Base-by-base conservation (phyloP, 2,113 vertebrate genomes). In the Colaptes auratus region DNA sequence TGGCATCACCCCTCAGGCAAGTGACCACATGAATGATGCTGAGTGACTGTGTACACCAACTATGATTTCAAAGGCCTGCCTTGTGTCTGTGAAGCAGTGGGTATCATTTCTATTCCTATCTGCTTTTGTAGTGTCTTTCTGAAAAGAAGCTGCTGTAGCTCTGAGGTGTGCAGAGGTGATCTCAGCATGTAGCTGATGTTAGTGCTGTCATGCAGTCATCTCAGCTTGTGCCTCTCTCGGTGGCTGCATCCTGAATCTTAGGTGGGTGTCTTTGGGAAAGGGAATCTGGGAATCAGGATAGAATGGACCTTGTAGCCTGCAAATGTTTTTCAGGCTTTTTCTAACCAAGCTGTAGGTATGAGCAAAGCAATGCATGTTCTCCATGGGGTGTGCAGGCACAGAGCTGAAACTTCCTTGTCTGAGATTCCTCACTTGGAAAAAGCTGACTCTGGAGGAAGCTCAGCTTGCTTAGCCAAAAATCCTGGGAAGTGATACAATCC, bases 1-100 rank as follows among this genome's bases (percentile, higher is more conserved):
- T 64, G 99, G 99, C 94, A 99, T 99, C 95, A 99, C 99, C 12
- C 98, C 99, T 21, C 99, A 99, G 99, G 99, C 98, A 97, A 97
- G 98, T 97, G 53, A 67, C 23, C 3, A 3, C 0, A 0, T 9
- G 46, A 46, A 9, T 0, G 2, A n/a, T 24, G 50, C 64, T 24
- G 11, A 20, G 53, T 39, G 30, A 19, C 39, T 50, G 25, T 12
- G 19, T 52, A 52, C 23, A 24, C 14, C 10, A 59, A 5, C 27
- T 65, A 0, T 23, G 9, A 27, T 52, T 81, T 71, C 42, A 61
- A 15, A 56, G 71, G 35, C 35, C 30, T 66, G 60, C 35, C 36
- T n/a, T 27, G 46, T 61, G 15, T 19, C 59, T 48, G 21, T 60
- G 91, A 52, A 63, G 42, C 44, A 31, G n/a, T 76, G 76, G 81